Evolutionary conservation across 30 jellyfish, hydroid and myxozoan genomes (phyloP).

Genomic region (Hydra vulgaris): DNA sequence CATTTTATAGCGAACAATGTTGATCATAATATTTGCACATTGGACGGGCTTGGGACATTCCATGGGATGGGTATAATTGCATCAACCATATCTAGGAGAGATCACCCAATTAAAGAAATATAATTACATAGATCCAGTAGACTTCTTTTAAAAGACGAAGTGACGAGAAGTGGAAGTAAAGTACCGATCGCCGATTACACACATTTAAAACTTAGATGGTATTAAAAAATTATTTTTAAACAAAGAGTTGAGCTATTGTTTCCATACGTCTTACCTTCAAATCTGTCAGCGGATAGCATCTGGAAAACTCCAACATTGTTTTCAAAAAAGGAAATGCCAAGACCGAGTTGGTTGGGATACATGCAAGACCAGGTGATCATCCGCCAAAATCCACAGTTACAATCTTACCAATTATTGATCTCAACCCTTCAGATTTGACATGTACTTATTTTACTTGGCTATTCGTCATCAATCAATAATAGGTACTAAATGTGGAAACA

Average conservation of each 20-base stretch:
- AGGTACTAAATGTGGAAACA: constrained; percentile 2
- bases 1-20: neutral
- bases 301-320: too few species aligned
- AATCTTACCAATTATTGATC: constrained; percentile 12
- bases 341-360: constrained; percentile 44
- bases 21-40: too few species aligned
- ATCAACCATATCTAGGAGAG: too few species aligned
- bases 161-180: constrained; percentile 4
- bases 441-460: neutral
- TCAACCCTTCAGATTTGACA: neutral
- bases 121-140: neutral
- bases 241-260: neutral
- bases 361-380: constrained; percentile 21
- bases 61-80: too few species aligned
- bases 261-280: too few species aligned
- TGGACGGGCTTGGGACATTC: too few species aligned
- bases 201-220: neutral
- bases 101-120: neutral
- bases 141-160: constrained; percentile 4
- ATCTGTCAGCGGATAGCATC: too few species aligned
- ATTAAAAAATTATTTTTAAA: neutral
- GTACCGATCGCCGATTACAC: neutral
- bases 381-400: constrained; percentile 18
- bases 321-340: constrained; percentile 5
- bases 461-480: neutral